Base-by-base conservation (phyloP, 2,113 vertebrate species). In the Notothenia rossii region DNA sequence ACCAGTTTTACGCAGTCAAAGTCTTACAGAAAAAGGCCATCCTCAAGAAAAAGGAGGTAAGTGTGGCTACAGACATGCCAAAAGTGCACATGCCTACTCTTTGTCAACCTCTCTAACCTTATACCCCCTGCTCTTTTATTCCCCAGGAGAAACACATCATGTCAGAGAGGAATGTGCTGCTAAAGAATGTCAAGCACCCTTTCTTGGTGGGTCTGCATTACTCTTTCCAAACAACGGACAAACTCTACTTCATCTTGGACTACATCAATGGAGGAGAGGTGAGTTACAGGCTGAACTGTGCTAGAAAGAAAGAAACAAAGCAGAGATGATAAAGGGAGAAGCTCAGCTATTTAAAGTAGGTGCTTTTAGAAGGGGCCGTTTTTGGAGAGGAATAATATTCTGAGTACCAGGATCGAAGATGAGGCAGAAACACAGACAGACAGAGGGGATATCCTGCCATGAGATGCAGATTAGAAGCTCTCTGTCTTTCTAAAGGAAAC, bases 231-330 rank as follows among this genome's bases (percentile, higher is more conserved):
- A 99, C 98, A 0, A 95, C 98, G 0, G 98, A 98, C 93, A 99
- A 99, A 69, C 88, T 99, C 72, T 99, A 99, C 90, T 99, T 99
- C 84, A 93, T 99, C 71, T 93, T 99, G 48, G 98, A 99, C 94
- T 99, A 99, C 95, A 99, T 99, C 87, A 99, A 99, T 1, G 98
- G 98, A 50, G 98, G 98, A 94, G 98, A 99, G 98, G 98, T 99
- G 90, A 95, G 97, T 45, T 51, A 43, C 18, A 22, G 8, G 29
- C 40, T 40, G 20, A 65, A 18, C 8, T 29, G 51, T 55, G 51
- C 49, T 63, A 33, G 7, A 14, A 40, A 36, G 53, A 56, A 9
- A 25, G 11, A 25, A 29, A 7, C 20, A 53, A 11, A 36, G 46
- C 2, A 8, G 56, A 25, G 29, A 43, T 54, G 71, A 83, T 22